Evolutionary conservation across 23 tunicate species (phyloP).

Genomic region (Halocynthia roretzi): DNA sequence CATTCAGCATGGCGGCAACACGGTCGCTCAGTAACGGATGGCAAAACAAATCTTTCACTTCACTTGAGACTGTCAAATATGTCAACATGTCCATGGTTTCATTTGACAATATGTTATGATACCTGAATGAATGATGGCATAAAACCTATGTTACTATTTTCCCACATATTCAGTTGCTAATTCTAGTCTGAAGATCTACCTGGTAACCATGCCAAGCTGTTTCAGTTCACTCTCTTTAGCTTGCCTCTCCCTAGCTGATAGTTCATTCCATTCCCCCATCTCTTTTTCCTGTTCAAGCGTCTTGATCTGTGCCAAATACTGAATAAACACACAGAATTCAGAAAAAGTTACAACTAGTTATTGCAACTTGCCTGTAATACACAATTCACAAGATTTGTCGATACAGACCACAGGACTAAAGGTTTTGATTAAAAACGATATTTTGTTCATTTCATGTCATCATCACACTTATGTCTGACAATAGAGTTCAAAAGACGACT

Average conservation of each 20-base stretch:
- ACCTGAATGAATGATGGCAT: constrained; percentile 17
- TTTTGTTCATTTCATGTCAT: too few relatives aligned
- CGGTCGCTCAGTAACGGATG: constrained; percentile 48
- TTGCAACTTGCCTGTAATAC: too few relatives aligned
- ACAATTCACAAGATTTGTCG: too few relatives aligned
- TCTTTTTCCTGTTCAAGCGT: constrained; percentile 29
- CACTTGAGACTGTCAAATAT: constrained; percentile 23
- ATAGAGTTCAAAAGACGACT: too few relatives aligned
- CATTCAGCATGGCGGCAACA: constrained; percentile 66
- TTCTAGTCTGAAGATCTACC: neutral
- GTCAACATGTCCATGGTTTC: constrained; percentile 39
- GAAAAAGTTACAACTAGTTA: too few relatives aligned
- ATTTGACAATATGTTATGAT: constrained; percentile 52
- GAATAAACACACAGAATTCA: neutral
- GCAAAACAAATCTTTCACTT: constrained; percentile 38
- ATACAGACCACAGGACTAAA: too few relatives aligned
- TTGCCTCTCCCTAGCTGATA: constrained; percentile 24
- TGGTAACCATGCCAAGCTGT: constrained; percentile 25
- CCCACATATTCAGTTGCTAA: too few relatives aligned
- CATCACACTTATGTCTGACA: too few relatives aligned
- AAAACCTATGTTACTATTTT: too few relatives aligned
- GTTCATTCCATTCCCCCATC: constrained; percentile 46
- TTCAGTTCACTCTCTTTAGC: constrained; percentile 33
- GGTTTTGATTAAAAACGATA: too few relatives aligned
- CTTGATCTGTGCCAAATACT: constrained; percentile 36